Conservation (phyloP, 2,113 vertebrate genomes). For the Xiphophorus couchianus region DNA sequence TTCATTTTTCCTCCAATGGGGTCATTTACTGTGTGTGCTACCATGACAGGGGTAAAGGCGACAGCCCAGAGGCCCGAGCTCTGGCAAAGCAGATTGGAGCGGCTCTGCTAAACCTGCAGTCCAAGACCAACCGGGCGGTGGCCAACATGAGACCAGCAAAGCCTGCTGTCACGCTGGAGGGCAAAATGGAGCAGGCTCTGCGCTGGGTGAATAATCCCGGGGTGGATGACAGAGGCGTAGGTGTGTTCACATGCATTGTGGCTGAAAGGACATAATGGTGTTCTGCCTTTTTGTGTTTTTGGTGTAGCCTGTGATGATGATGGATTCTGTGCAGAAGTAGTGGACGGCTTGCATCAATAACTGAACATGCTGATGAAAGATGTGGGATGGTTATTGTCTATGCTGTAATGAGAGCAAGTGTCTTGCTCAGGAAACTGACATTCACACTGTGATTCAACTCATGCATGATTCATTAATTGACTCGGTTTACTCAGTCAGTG, state of each 20-base stretch:
- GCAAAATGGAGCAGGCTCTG: slow-evolving; percentile 97
- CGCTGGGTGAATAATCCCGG: slow-evolving; percentile 96
- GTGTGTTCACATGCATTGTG: slow-evolving; percentile 75
- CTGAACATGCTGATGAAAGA: not conserved
- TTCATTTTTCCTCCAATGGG: not conserved
- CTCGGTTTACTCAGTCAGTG: slow-evolving; percentile 14
- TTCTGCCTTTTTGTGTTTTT: not conserved
- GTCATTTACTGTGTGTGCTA: slow-evolving; percentile 6
- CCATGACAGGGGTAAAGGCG: slow-evolving; percentile 89
- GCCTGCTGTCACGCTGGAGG: slow-evolving; percentile 93
- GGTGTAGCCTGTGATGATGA: not conserved
- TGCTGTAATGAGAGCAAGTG: not conserved
- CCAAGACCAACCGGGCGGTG: slow-evolving; percentile 94
- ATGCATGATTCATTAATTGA: slow-evolving; percentile 34
- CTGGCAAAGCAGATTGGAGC: slow-evolving; percentile 94
- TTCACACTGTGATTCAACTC: slow-evolving; percentile 22
- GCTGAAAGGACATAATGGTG: slow-evolving; percentile 1
- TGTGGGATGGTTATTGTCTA: not conserved
- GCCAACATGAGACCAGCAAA: slow-evolving; percentile 95
- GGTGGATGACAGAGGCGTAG: slow-evolving; percentile 93
- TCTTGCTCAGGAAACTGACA: not conserved
- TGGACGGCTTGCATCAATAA: not conserved
- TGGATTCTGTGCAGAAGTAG: not conserved
- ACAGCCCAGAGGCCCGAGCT: slow-evolving; percentile 92
- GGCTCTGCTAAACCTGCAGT: slow-evolving; percentile 92